Base-by-base conservation (phyloP, 2,113 vertebrate genomes). In the Protobothrops mucrosquamatus region DNA sequence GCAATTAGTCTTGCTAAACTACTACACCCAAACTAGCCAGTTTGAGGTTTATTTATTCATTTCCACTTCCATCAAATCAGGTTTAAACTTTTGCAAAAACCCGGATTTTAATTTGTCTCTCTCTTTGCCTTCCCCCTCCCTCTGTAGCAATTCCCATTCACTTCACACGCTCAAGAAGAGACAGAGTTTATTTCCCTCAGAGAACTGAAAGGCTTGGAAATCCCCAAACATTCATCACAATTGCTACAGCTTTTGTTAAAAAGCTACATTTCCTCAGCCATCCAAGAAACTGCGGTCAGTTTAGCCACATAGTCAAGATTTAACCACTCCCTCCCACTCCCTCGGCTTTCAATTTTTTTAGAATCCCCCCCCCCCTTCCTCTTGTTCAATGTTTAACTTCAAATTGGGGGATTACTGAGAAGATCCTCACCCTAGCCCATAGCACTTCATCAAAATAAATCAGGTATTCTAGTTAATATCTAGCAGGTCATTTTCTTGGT, bases 1-100 rank as follows among this genome's bases (percentile, higher is more conserved):
- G 97, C 98, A 98, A 98, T 98, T 98, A 98, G 97, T 98, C 97
- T 96, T 97, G 97, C 98, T 98, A 97, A 98, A 98, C 97, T 98
- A 96, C 97, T 97, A 97, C 96, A 98, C 96, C 95, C 94, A 92
- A 98, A 98, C 97, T 98, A 98, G 96, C 97, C 97, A 96, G 96
- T 97, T 96, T 97, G 96, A 97, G 96, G 96, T 97, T 97, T 98
- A 98, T 98, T 97, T 98, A 97, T 97, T 97, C 92, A 96, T 95
- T 94, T 94, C 81, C 92, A 94, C 96, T 97, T 97, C 94, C 96
- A 86, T 92, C 90, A 94, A 91, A 92, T 74, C 95, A 55, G 6
- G 48, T 91, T 92, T 85, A 18, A 95, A 95, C 94, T 96, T 95
- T 93, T 92, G 48, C 26, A 34, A 55, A 57, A 48, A 26, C 52